Evolutionary conservation across 2,113 vertebrate species (phyloP).

Genomic region (Archilochus colubris): DNA sequence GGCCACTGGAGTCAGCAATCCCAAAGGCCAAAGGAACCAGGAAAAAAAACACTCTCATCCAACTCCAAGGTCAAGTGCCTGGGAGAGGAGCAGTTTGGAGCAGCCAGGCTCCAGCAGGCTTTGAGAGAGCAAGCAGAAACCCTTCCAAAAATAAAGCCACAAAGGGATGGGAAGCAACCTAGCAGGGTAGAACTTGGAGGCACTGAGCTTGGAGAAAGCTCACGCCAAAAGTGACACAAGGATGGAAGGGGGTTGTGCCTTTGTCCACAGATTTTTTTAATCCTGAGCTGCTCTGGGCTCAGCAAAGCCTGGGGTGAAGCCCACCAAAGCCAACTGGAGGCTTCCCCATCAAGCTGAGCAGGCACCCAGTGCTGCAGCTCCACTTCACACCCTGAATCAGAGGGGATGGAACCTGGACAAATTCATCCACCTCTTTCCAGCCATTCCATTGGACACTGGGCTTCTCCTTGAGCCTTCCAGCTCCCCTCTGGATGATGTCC

Average conservation of each 20-base stretch:
- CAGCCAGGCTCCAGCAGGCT: background rate
- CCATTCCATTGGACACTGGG: background rate
- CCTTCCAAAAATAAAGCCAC: background rate
- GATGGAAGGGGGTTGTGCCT: background rate
- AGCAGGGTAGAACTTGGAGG: background rate
- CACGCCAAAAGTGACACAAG: background rate
- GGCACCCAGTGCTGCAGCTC: background rate
- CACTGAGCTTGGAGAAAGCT: background rate
- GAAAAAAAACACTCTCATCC: background rate
- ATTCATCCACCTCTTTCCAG: background rate
- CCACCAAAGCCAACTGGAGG: background rate
- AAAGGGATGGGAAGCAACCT: background rate
- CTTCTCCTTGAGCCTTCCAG: background rate
- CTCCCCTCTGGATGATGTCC: background rate
- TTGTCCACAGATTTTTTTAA: background rate
- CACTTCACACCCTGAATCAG: background rate
- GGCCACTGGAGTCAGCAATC: background rate
- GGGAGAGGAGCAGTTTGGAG: background rate
- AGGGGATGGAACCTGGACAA: background rate
- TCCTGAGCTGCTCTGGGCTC: background rate
- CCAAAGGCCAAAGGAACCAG: conserved; percentile 42
- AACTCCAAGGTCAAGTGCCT: conserved; percentile 42
- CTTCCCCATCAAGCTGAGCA: background rate
- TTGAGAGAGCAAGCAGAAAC: background rate
- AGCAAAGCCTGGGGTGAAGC: background rate